These are phyloP conservation scores for Punctoribates punctum DNA, from an alignment of 2,888 invertebrate species.

Conservation along the genomic window DNA sequence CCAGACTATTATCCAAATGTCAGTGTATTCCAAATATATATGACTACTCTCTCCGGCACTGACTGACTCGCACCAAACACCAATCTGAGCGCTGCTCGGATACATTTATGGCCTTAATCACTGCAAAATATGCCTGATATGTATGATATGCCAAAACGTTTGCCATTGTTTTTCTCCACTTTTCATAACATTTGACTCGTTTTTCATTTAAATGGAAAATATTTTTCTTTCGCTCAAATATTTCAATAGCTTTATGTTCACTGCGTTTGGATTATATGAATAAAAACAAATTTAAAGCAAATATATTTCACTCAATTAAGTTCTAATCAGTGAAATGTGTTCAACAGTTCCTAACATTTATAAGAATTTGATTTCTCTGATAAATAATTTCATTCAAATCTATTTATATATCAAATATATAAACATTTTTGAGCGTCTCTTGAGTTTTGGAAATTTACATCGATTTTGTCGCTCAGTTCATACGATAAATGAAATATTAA, in stretches of 20 bases:
- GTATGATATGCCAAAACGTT: conserved; percentile 30
- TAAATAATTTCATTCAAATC: background rate
- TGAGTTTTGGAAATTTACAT: background rate
- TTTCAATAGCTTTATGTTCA: background rate
- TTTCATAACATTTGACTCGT: conserved; percentile 25
- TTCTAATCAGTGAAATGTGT: background rate
- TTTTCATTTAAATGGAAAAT: conserved; percentile 24
- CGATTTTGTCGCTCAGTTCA: background rate
- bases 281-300: background rate
- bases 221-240: conserved; percentile 13
- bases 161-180: conserved; percentile 27
- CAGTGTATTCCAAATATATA: conserved; percentile 18
- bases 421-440: background rate
- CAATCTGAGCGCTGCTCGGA: conserved; percentile 13
- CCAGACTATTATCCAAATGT: conserved; percentile 25
- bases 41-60: background rate
- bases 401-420: background rate
- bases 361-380: background rate
- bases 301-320: conserved; percentile 19
- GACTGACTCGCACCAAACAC: background rate
- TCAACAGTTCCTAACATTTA: background rate
- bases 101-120: conserved; percentile 35
- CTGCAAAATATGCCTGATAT: conserved; percentile 36
- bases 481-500: conserved; percentile 19
- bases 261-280: background rate